Evolutionary conservation across 1,140 invertebrate genomes (phyloP).

Genomic region (Drosophila pseudoananassae): DNA sequence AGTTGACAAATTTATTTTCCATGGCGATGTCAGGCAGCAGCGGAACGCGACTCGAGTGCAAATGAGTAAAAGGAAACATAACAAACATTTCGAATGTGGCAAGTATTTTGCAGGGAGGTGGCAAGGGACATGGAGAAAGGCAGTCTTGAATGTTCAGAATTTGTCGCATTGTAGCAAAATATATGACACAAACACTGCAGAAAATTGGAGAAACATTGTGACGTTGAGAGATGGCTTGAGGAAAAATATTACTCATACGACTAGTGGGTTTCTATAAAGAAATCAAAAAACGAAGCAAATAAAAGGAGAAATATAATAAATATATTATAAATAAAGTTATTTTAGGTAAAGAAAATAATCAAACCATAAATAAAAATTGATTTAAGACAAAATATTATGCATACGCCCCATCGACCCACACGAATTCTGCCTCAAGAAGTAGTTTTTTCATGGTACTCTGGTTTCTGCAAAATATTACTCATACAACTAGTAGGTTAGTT

Average conservation of each 20-base stretch:
- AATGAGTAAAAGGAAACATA: constrained; percentile 47
- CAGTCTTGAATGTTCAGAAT: constrained; percentile 14
- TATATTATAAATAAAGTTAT: no score
- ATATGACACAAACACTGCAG: constrained; percentile 20
- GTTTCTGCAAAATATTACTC: neutral
- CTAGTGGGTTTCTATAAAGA: neutral
- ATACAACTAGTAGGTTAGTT: neutral
- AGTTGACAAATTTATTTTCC: constrained; percentile 80
- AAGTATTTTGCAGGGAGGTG: neutral
- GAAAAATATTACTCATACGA: constrained; percentile 3
- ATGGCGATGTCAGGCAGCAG: constrained; percentile 32
- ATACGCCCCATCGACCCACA: neutral
- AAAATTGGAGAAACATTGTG: neutral
- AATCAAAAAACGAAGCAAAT: no score
- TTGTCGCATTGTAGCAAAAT: constrained; percentile 47
- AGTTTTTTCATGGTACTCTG: no score
- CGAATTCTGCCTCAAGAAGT: no score
- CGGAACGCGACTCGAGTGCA: constrained; percentile 58
- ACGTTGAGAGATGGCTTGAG: neutral
- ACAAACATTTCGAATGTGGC: constrained; percentile 36
- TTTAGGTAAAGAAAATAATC: no score
- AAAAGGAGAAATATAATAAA: no score
- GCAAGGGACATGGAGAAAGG: neutral
- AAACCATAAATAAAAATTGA: no score
- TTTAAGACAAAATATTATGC: neutral